Percentiles rank a stretch among this genome's conserved stretches.
Evolutionary conservation across 2,113 vertebrate species (phyloP).

Genomic region (Choloepus hoffmanni): DNA sequence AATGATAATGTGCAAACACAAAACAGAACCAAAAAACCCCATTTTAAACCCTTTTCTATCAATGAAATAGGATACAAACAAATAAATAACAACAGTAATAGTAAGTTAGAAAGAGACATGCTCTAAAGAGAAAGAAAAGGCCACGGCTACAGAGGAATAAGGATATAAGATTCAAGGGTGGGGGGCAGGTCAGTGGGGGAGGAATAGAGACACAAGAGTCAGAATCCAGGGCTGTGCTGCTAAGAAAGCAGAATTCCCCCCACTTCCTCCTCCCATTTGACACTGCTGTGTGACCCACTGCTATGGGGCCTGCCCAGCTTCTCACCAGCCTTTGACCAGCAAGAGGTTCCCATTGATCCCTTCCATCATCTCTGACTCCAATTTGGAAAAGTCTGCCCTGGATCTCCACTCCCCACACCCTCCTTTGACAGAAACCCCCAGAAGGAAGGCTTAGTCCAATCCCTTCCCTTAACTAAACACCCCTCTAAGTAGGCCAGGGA

Average conservation of each 20-base stretch:
- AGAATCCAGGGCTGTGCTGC: not conserved
- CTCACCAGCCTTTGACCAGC: not conserved
- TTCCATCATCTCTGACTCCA: not conserved
- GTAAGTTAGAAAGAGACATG: not conserved
- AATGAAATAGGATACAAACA: not conserved
- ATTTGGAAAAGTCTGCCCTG: not conserved
- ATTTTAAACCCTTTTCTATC: not conserved
- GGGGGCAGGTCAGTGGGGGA: not conserved
- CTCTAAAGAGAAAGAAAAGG: not conserved
- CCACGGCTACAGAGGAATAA: not conserved
- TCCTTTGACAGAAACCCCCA: slow-evolving; percentile 1
- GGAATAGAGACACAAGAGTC: not conserved
- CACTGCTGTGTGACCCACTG: not conserved
- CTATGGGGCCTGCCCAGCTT: not conserved
- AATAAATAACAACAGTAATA: not conserved
- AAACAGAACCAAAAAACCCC: not conserved
- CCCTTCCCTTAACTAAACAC: not conserved
- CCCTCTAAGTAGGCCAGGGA: not conserved
- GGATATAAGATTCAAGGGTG: not conserved
- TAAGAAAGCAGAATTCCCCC: not conserved
- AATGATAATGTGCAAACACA: not conserved
- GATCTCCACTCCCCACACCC: not conserved
- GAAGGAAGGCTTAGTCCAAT: not conserved
- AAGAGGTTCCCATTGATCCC: not conserved
- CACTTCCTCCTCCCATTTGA: not conserved